These are phyloP conservation scores for Sebastes trivittatus DNA, from an alignment of 2,797 vertebrate species.

Conservation along the genomic window DNA sequence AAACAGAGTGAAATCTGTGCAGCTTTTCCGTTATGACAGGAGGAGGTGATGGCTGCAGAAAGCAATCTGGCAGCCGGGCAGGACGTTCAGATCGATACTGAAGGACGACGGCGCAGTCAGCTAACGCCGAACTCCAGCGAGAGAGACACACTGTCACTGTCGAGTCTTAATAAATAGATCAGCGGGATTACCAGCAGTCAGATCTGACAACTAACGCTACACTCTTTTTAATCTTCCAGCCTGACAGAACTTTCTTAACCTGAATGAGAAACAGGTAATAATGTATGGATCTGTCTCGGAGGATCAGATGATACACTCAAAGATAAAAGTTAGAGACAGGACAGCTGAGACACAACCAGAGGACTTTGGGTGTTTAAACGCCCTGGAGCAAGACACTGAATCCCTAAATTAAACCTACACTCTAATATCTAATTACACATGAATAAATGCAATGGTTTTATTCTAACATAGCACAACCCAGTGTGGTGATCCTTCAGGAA, in stretches of 20 bases:
- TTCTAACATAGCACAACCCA: background rate
- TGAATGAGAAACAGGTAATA: conserved; percentile 11
- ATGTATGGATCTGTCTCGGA: conserved; percentile 5
- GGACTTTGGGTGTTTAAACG: background rate
- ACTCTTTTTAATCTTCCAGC: conserved; percentile 12
- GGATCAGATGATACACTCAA: background rate
- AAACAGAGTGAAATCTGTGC: conserved; percentile 31
- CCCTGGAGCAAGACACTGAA: background rate
- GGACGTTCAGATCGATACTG: conserved; percentile 58
- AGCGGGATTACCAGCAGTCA: conserved; percentile 28
- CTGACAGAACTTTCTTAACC: conserved; percentile 34
- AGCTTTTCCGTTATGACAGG: conserved; percentile 52
- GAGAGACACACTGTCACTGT: conserved; percentile 17
- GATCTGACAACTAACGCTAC: conserved; percentile 15
- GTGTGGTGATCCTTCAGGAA: background rate
- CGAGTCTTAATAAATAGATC: conserved; percentile 38
- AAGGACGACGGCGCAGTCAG: conserved; percentile 24
- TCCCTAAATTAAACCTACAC: background rate
- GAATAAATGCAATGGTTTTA: background rate
- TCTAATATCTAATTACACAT: background rate
- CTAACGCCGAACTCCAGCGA: background rate
- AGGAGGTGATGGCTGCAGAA: conserved; percentile 59
- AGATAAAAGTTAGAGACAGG: background rate
- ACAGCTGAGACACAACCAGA: background rate
- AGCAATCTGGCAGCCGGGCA: conserved; percentile 55